Base-by-base conservation (phyloP, 2,797 vertebrate genomes). In the Chaetophractus vellerosus region DNA sequence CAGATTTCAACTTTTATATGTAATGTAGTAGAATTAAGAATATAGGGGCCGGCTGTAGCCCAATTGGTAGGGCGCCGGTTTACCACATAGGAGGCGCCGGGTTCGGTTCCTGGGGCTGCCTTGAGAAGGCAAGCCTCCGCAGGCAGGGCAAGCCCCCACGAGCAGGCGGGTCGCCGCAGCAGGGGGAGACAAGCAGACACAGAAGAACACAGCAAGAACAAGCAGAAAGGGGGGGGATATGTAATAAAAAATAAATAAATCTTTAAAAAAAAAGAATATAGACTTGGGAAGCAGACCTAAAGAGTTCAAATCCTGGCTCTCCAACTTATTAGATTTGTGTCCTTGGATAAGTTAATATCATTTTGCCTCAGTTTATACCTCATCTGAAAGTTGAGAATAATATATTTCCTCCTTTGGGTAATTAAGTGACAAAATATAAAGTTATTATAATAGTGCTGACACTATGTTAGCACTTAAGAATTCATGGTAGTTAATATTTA, bases 291-390 rank as follows among this genome's bases (percentile, higher is more conserved):
- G 6, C 31, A 21, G 50, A 52, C 18, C 59, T 66, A 23, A 55
- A 23, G 31, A 28, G 33, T 66, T 90, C 24, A 82, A 59, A 94
- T 86, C 26, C 80, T 74, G 63, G 31, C 52, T 97, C 93, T 95
- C 48, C 50, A 81, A 74, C 55, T 88, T 66, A 95, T 83, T 96
- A 94, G 0, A 57, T 96, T 95, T 96, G 57, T 80, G 11, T 28
- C 45, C 89, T 66, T 71, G 16, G 18, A 9, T 48, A 95, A 45
- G 4, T 68, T 74, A 80, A 41, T 19, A 83, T 55, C 33, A 86
- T 48, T 80, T 75, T 64, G 15, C 33, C 31, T 78, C 21, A 82
- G 61, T 86, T 93, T 84, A 41, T 24, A 57, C 14, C 4, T 82
- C 16, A 57, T 83, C 24, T 72, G 68, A 92, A 85, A 91, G 87